Evolutionary conservation across 2,113 vertebrate species (phyloP).

Genomic region (Dryoscopus gambensis): DNA sequence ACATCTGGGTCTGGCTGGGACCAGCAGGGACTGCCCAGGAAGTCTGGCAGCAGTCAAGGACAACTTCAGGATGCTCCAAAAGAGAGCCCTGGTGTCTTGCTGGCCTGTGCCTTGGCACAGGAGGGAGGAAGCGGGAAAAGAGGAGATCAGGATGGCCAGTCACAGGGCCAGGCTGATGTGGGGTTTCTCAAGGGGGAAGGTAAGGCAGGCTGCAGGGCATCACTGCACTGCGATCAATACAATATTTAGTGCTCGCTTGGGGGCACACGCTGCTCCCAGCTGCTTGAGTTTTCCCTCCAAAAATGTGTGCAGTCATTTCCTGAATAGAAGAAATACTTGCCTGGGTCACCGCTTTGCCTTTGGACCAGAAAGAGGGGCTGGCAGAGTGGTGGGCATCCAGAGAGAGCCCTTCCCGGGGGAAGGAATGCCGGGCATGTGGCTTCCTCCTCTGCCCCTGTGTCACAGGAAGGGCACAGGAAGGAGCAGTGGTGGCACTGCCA

Average conservation of each 20-base stretch:
- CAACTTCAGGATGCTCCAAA: neutral
- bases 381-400: fast-evolving
- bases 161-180: fast-evolving
- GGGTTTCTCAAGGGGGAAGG: neutral
- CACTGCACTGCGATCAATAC: neutral
- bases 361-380: neutral
- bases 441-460: neutral
- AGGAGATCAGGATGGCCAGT: neutral
- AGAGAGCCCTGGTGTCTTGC: neutral
- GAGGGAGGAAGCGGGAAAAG: neutral
- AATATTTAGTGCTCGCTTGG: fast-evolving
- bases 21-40: neutral
- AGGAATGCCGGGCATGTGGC: neutral
- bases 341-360: neutral
- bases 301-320: neutral
- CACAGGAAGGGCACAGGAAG: neutral
- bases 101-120: neutral
- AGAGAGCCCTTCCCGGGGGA: fast-evolving
- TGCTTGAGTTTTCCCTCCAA: neutral
- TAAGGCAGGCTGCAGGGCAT: neutral
- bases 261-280: neutral
- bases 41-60: neutral
- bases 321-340: neutral
- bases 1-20: neutral
- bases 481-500: neutral